A percentile compares a stretch with the other conserved stretches of the same genome.
These are phyloP conservation scores for Sphenodon punctatus DNA, from an alignment of 2,797 vertebrate genomes.

Conservation along the genomic window DNA sequence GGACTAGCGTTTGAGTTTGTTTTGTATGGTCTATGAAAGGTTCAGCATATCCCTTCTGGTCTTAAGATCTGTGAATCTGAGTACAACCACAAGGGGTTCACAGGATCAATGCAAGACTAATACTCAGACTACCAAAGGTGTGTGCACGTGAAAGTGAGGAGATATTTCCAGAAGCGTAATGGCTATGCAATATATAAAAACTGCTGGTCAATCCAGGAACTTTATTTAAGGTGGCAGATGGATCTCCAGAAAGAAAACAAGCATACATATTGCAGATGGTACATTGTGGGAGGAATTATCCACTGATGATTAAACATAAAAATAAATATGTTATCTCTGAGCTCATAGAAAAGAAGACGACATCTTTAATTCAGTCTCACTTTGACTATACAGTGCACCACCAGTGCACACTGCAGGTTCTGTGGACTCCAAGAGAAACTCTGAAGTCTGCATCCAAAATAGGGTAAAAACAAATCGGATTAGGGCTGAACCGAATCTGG, in stretches of 20 bases:
- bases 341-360: not conserved
- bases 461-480: no score
- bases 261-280: not conserved
- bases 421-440: not conserved
- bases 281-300: no score
- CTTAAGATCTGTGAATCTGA: no score
- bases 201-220: not conserved
- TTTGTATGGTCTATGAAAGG: no score
- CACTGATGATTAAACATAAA: not conserved
- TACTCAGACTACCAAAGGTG: not conserved
- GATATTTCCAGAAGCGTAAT: not conserved
- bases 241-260: slow-evolving; percentile 2
- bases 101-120: not conserved
- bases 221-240: not conserved
- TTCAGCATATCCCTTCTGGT: no score
- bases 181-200: not conserved
- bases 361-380: not conserved
- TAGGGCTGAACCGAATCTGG: no score
- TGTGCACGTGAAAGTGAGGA: not conserved
- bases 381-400: not conserved
- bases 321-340: not conserved
- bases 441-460: not conserved
- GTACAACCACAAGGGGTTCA: not conserved
- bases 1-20: no score
- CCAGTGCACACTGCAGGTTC: not conserved